Percentiles rank a stretch among this genome's conserved stretches.
phyloP scores from a whole-genome alignment of 2,797 vertebrate species.

The Scolopax bukidnonensis region DNA sequence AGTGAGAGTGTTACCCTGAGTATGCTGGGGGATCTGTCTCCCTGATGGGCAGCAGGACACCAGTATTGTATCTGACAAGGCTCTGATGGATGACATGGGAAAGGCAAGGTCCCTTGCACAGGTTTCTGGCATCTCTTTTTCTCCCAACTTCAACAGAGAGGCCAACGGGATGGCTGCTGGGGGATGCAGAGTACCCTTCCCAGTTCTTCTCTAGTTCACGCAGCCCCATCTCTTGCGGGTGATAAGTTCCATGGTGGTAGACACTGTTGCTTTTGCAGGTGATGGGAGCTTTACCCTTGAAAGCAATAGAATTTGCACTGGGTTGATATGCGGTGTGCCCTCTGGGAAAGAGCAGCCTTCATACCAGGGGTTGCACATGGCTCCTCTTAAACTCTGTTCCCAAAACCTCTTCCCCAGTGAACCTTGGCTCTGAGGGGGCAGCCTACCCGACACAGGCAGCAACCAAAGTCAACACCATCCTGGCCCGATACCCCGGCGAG shows the following conservation, averaged over 20 bases:
- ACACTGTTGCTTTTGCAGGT: accelerated
- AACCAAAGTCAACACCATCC: background rate
- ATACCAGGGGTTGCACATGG: background rate
- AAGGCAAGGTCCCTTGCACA: background rate
- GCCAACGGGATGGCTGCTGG: background rate
- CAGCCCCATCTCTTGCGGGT: background rate
- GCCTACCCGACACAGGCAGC: background rate
- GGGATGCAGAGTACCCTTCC: background rate
- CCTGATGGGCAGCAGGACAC: too few species aligned
- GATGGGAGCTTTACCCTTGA: background rate
- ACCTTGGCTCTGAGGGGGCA: background rate
- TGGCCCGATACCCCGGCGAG: background rate
- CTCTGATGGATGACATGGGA: background rate
- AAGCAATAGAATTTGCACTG: background rate
- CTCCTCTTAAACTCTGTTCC: background rate
- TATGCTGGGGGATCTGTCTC: background rate
- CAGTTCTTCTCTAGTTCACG: background rate
- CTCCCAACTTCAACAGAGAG: background rate
- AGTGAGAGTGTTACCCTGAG: background rate
- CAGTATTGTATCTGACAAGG: background rate
- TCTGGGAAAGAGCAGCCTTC: background rate
- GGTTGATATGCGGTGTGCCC: background rate
- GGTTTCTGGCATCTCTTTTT: background rate
- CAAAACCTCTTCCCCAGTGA: background rate
- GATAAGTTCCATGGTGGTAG: background rate